Evolutionary conservation across 2,797 vertebrate genomes (phyloP).

Genomic region (Molossus alvarezi): DNA sequence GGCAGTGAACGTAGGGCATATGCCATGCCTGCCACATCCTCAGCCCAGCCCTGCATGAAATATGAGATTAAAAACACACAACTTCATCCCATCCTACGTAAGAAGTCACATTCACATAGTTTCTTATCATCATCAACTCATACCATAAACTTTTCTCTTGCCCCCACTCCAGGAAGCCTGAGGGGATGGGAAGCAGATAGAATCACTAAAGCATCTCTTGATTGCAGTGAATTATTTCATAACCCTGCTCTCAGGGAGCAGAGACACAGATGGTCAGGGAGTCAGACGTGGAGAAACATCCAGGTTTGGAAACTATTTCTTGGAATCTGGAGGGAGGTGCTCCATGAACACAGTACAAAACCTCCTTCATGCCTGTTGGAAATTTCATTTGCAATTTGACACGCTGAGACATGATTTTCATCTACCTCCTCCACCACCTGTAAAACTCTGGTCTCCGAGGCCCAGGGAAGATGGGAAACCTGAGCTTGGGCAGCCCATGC

Average conservation of each 20-base stretch:
- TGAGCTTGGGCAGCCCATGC: neutral
- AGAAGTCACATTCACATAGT: conserved; percentile 79
- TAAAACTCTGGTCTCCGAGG: neutral
- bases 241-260: neutral
- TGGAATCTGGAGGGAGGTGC: neutral
- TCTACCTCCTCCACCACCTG: neutral
- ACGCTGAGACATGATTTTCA: neutral
- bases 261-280: neutral
- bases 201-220: neutral
- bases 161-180: neutral
- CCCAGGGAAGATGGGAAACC: neutral
- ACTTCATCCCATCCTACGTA: conserved; percentile 84
- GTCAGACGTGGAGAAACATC: neutral
- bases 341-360: neutral
- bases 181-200: neutral
- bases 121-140: conserved; percentile 65
- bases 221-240: neutral
- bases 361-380: neutral
- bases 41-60: conserved; percentile 88
- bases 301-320: neutral
- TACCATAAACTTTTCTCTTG: neutral
- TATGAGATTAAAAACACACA: conserved; percentile 87
- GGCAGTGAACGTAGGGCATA: conserved; percentile 88
- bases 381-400: neutral
- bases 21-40: conserved; percentile 88